Conservation (phyloP, 2,888 invertebrate genomes). For the Galerucella pusilla region DNA sequence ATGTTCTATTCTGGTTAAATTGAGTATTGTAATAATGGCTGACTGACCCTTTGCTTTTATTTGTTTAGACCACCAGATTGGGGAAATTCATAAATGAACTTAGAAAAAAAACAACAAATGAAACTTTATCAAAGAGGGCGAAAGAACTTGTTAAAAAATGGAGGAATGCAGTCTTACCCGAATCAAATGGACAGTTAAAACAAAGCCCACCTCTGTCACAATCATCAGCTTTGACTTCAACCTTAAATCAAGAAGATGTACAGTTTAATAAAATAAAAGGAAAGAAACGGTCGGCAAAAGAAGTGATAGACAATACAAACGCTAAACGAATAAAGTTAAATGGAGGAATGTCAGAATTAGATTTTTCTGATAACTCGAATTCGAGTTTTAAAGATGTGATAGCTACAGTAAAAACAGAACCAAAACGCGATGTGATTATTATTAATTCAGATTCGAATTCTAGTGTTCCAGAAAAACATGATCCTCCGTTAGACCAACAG, state of each 20-base stretch:
- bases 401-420: constrained; percentile 45
- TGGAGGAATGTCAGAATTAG: constrained; percentile 64
- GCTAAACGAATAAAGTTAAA: constrained; percentile 65
- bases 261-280: constrained; percentile 52
- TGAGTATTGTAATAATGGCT: neutral
- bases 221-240: constrained; percentile 18
- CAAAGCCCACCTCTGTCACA: constrained; percentile 51
- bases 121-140: constrained; percentile 86
- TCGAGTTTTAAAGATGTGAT: constrained; percentile 63
- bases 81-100: constrained; percentile 94
- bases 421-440: constrained; percentile 55
- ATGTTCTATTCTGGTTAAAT: neutral
- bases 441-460: constrained; percentile 67
- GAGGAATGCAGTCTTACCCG: constrained; percentile 86
- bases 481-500: constrained; percentile 59
- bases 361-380: constrained; percentile 64
- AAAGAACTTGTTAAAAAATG: constrained; percentile 93
- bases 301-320: constrained; percentile 45
- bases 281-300: constrained; percentile 52
- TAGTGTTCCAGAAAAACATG: constrained; percentile 66
- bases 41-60: constrained; percentile 10
- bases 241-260: constrained; percentile 50
- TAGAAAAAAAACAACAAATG: constrained; percentile 85
- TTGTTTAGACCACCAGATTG: constrained; percentile 85
- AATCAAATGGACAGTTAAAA: constrained; percentile 62